These are phyloP conservation scores for Tethea ocularis DNA, from an alignment of 2,888 invertebrate species.

Conservation along the genomic window DNA sequence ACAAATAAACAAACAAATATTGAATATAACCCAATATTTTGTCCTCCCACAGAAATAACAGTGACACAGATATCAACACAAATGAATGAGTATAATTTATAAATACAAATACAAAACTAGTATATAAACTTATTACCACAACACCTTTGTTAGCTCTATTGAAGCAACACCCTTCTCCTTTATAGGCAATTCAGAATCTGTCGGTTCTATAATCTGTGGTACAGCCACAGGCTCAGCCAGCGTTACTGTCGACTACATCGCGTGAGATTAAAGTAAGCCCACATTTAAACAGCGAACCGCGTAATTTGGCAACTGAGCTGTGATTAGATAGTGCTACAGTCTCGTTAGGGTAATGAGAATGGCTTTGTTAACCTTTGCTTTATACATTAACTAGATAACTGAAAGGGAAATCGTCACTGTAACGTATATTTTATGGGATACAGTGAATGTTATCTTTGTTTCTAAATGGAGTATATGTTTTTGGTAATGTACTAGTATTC, in stretches of 20 bases:
- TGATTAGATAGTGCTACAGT: conserved; percentile 80
- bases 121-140: too few species aligned
- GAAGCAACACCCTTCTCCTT: conserved; percentile 9
- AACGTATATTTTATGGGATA: conserved; percentile 8
- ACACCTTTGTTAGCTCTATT: conserved; percentile 6
- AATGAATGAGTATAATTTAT: too few species aligned
- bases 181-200: conserved; percentile 21
- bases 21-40: too few species aligned
- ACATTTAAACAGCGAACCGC: conserved; percentile 76
- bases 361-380: conserved; percentile 72
- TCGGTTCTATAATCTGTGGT: conserved; percentile 32
- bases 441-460: neutral
- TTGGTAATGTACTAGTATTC: neutral
- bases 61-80: too few species aligned
- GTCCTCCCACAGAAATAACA: too few species aligned
- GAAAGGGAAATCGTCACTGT: conserved; percentile 34
- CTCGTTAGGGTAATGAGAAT: conserved; percentile 78
- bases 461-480: neutral
- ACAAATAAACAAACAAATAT: too few species aligned
- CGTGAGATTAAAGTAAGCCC: conserved; percentile 74
- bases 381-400: conserved; percentile 56
- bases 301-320: conserved; percentile 80
- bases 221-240: conserved; percentile 30
- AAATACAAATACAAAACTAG: too few species aligned
- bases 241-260: conserved; percentile 55